Base-by-base conservation (phyloP, 1,140 invertebrate genomes). In the Drosophila sp. region DNA sequence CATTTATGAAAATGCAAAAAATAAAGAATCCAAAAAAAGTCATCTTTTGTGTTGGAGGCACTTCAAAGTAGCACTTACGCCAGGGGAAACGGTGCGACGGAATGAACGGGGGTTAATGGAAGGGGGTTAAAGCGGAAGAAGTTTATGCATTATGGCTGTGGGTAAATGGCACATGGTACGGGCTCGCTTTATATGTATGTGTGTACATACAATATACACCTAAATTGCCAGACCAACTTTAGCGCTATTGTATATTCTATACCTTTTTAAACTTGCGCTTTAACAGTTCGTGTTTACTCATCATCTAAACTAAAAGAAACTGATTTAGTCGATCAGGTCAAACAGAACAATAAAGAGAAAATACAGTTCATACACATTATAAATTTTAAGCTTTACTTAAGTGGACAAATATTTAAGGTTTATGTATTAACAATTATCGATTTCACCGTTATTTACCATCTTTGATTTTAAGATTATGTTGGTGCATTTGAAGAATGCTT, bases 1-100 rank as follows among this genome's bases (percentile, higher is more conserved):
- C 83, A 80, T 87, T 87, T 87, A 87, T 87, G 83, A 83, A 83
- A 87, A 87, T 87, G 80, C 83, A 80, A 76, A 89, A 83, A 72
- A 44, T 44, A 44, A 60, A 38, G 23, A 40, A 60, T 4, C 38
- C 11, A 60, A 40, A 25, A 23, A 58, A 58, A 35, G 23, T 40
- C 58, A 75, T 68, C 70, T 69, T 77, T 71, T 83, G 80, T 83
- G 80, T 44, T 30, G 38, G 44, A 58, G 62, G 30, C 80, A 82
- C 75, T 82, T 82, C 64, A 75, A 71, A 83, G 72, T 75, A 76
- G 65, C 61, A 60, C 61, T 66, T 66, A 75, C 60, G 64, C 61
- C 35, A 63, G 64, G n/a, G 32, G 1, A n/a, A 27, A 8, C 8
- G 4, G 7, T 1, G 32, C 11, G 7, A 47, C 3, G 35, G 35